Percentiles rank a stretch among this genome's conserved stretches.
Conservation (phyloP, 2,113 vertebrate species). For the Junco hyemalis region DNA sequence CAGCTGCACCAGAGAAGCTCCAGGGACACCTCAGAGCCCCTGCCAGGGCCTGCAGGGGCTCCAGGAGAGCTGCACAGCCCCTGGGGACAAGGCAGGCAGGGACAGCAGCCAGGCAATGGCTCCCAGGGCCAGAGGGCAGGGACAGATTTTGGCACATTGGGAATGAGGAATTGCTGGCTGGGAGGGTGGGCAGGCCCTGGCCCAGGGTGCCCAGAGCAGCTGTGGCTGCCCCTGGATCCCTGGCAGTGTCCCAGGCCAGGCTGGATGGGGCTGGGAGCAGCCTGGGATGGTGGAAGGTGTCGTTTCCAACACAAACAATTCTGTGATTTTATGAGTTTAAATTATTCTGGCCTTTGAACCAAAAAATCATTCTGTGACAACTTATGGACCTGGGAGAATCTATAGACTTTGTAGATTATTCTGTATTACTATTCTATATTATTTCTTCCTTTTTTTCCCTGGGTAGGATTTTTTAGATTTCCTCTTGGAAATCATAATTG, state of each 20-base stretch:
- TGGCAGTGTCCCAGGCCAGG: background rate
- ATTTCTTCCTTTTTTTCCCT: background rate
- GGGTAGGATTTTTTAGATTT: rapidly evolving
- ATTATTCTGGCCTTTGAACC: background rate
- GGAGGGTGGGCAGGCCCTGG: background rate
- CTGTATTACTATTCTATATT: background rate
- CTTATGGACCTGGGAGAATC: rapidly evolving
- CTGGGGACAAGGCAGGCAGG: background rate
- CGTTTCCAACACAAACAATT: background rate
- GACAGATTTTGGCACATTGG: background rate
- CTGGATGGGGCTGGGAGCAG: rapidly evolving
- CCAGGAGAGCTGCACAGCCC: too few species aligned
- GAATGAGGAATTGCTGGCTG: background rate
- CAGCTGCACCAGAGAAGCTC: too few species aligned
- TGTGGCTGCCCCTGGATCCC: background rate
- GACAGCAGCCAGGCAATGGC: background rate
- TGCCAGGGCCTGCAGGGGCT: too few species aligned
- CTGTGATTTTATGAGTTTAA: background rate
- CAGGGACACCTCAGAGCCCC: too few species aligned
- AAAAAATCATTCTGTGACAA: background rate
- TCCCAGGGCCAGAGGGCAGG: background rate
- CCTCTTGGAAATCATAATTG: rapidly evolving
- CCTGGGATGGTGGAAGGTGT: rapidly evolving
- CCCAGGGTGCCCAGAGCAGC: background rate
- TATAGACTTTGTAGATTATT: background rate